Conservation (phyloP, 2,888 invertebrate genomes). For the Hyposoter didymator region DNA sequence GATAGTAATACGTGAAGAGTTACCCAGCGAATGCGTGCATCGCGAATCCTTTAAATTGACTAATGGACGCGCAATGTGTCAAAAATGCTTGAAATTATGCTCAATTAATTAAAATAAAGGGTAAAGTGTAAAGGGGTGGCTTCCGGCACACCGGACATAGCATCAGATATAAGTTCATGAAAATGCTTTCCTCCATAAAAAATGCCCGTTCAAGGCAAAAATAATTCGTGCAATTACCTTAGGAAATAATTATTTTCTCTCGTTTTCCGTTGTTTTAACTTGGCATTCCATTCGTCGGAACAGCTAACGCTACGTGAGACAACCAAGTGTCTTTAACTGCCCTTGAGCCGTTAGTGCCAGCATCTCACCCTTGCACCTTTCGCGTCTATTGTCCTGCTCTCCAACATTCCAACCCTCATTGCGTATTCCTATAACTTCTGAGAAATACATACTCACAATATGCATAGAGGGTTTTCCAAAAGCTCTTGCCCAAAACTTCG, state of each 20-base stretch:
- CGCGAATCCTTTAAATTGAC: too few relatives aligned
- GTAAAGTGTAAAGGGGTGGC: too few relatives aligned
- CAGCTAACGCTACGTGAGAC: conserved; percentile 13
- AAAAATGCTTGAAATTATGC: too few relatives aligned
- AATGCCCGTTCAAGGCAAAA: conserved; percentile 36
- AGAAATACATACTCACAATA: background rate
- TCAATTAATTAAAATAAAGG: too few relatives aligned
- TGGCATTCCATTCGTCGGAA: conserved; percentile 24
- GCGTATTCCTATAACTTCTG: conserved; percentile 41
- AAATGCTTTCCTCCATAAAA: conserved; percentile 37
- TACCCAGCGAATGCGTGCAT: too few relatives aligned
- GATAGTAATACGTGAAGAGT: too few relatives aligned
- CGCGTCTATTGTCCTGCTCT: conserved; percentile 23
- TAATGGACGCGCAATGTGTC: too few relatives aligned
- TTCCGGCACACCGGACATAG: too few relatives aligned
- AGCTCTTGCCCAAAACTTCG: background rate
- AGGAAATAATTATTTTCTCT: conserved; percentile 77
- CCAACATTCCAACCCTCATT: conserved; percentile 44
- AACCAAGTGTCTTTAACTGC: conserved; percentile 17
- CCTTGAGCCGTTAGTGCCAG: conserved; percentile 43
- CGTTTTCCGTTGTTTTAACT: conserved; percentile 43
- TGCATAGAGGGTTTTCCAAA: background rate
- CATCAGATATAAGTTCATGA: background rate
- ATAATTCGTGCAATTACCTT: conserved; percentile 77
- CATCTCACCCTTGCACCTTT: conserved; percentile 18